These are phyloP conservation scores for Chlorops oryzae DNA, from an alignment of 1,140 invertebrate genomes.

Conservation along the genomic window DNA sequence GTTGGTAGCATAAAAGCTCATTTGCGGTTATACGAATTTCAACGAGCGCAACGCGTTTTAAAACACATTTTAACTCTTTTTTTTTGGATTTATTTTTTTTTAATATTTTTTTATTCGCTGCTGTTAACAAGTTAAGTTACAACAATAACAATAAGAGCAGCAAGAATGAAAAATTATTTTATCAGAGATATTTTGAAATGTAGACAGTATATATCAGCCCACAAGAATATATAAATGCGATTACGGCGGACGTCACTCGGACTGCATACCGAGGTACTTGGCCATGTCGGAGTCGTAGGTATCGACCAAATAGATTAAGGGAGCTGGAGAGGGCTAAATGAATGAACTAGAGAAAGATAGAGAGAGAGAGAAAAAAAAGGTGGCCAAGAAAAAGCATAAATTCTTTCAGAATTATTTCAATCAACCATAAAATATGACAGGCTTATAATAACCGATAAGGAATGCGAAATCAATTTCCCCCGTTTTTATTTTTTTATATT, in stretches of 20 bases:
- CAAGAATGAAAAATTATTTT: no score
- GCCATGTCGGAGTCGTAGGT: neutral
- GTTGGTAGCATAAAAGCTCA: slow-evolving; percentile 36
- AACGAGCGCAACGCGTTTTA: neutral
- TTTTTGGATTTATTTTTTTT: neutral
- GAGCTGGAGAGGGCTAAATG: neutral
- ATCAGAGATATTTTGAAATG: no score
- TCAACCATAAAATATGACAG: neutral
- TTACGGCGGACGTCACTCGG: no score
- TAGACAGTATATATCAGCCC: no score
- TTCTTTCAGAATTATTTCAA: neutral
- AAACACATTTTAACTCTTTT: neutral
- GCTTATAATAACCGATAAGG: neutral
- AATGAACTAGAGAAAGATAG: neutral
- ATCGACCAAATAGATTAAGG: neutral
- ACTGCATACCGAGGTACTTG: no score
- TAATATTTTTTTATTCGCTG: neutral
- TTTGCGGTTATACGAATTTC: neutral
- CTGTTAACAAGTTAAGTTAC: no score
- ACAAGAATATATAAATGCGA: no score
- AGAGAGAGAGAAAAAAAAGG: neutral
- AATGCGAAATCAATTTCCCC: neutral
- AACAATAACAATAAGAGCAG: no score
- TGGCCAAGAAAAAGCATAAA: neutral
- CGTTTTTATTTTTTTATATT: no score